Evolutionary conservation across 1,140 invertebrate genomes (phyloP), one percentile per base, ranked within the genome.

Genomic region (Aphelenchoides fujianensis): DNA sequence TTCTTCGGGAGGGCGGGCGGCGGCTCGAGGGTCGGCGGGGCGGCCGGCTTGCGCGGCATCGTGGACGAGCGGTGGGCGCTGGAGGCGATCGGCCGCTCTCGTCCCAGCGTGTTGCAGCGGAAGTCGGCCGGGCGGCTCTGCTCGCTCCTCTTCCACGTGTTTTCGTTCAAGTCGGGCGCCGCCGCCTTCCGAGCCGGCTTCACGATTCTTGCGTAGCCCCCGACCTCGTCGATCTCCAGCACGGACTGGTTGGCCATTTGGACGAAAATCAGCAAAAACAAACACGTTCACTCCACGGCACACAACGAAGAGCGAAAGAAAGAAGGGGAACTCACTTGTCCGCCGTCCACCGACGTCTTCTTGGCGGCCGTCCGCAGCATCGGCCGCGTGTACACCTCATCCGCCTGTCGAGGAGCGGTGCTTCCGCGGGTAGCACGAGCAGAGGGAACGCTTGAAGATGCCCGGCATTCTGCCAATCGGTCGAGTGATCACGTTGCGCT

Each of bases 151-250:
- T 59, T 5, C 27, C 55, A 23, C 27, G 28, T 59, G 55, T 7
- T 7, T 59, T 59, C 5, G 55, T 19, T 59, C 5, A 59, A 5
- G 7, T 59, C 55, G 19, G 23, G 55, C 55, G 55, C 23, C 34
- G 5, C 55, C 5, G 5, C 23, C 55, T 59, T 59, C 5, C 19
- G 5, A 5, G 55, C 5, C 55, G 55, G 55, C 23, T 59, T 59
- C 5, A 59, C 19, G 5, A 59, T 59, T 59, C 19, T 5, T 7
- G 55, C 55, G 23, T 59, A 59, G 23, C 55, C 55, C 41, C 12
- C 41, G 55, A 59, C 55, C 55, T 59, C 55, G 23, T 59, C 55
- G 5, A 59, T 32, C 34, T 59, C 55, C 27, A 59, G 5, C 28
- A 59, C 23, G 5, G 55, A 59, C 55, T 59, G 27, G 55, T 59